Conservation (phyloP, 2,797 vertebrate species). For the Argya squamiceps region DNA sequence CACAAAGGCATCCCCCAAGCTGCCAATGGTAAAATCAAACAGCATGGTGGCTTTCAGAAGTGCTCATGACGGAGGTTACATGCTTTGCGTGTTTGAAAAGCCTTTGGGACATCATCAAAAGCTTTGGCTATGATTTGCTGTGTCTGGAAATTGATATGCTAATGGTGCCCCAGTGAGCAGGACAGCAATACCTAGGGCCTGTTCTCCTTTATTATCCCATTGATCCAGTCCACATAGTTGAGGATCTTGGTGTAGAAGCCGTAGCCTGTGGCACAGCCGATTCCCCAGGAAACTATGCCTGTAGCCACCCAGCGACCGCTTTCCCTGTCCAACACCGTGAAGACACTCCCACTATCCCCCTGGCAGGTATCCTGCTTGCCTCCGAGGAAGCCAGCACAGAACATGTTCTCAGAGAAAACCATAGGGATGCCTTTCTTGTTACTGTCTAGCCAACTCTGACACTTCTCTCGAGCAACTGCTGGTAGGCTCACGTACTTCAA, state of each 20-base stretch:
- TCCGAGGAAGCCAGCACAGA: slow-evolving; percentile 73
- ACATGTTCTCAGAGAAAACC: slow-evolving; percentile 78
- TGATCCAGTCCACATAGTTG: slow-evolving; percentile 80
- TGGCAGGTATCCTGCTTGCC: slow-evolving; percentile 73
- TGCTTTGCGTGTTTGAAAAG: background rate
- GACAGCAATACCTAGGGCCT: background rate
- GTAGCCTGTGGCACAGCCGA: slow-evolving; percentile 74
- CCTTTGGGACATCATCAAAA: background rate
- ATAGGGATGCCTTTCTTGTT: background rate
- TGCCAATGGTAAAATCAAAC: background rate
- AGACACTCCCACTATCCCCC: slow-evolving; percentile 78
- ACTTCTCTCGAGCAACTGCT: background rate
- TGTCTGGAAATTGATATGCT: background rate
- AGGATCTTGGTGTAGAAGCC: slow-evolving; percentile 81
- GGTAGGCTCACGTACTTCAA: slow-evolving; percentile 74
- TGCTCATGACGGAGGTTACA: background rate
- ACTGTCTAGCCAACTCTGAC: slow-evolving; percentile 57
- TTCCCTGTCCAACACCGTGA: slow-evolving; percentile 28
- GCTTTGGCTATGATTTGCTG: background rate
- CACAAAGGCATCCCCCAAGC: background rate
- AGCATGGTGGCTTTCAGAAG: background rate
- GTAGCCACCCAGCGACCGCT: slow-evolving; percentile 72
- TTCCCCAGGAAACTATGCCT: slow-evolving; percentile 81
- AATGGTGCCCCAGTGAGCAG: background rate
- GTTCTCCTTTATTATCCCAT: slow-evolving; percentile 47